Conservation (phyloP, 2,113 vertebrate species). For the Otocyon megalotis region DNA sequence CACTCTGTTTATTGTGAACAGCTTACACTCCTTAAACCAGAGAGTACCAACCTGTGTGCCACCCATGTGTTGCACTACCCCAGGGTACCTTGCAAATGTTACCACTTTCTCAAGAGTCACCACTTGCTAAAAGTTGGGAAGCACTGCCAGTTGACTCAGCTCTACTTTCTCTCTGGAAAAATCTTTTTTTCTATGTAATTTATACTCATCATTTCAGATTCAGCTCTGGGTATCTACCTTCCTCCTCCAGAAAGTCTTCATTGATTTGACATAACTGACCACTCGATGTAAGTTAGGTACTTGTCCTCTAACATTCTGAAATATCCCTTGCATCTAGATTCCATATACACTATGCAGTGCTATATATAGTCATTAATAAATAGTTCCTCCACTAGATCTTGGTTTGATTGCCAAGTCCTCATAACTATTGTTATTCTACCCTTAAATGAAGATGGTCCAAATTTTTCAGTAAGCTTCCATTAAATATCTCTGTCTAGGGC, state of each 20-base stretch:
- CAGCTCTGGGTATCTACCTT: background rate
- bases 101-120: background rate
- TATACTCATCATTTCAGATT: background rate
- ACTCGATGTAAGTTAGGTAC: background rate
- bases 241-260: background rate
- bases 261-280: background rate
- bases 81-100: background rate
- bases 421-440: background rate
- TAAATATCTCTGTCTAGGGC: background rate
- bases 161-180: background rate
- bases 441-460: background rate
- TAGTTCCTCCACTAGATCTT: background rate
- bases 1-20: background rate
- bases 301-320: background rate
- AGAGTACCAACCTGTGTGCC: background rate
- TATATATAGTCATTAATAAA: background rate
- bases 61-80: background rate
- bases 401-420: background rate
- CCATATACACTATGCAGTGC: background rate
- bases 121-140: conserved; percentile 28
- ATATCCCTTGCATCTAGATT: background rate
- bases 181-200: background rate
- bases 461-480: background rate
- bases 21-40: background rate
- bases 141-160: background rate